Evolutionary conservation across 2,888 invertebrate species (phyloP), one percentile per base, ranked within the genome.

Genomic region (Polymixis lichenea): DNA sequence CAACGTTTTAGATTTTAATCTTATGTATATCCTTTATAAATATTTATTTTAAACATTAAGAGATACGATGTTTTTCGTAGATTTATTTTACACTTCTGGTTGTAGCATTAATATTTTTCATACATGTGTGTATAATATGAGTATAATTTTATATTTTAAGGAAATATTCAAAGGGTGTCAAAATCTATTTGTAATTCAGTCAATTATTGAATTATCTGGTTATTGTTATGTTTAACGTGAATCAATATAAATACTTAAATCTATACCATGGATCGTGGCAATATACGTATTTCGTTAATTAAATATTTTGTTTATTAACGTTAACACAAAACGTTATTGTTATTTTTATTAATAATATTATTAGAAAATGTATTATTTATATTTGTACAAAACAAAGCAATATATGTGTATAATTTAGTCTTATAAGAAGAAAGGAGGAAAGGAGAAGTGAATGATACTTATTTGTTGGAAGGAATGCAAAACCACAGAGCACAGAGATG

Each of bases 151-250:
- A 64, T 8, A 22, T 49, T 58, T 5, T 69, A 58, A 8, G 19
- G 46, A 77, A 53, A 55, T 32, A 13, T 78, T 58, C 28, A 32
- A 46, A 53, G 22, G 43, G 32, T 78, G 58, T 79, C 51, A 71
- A 70, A 58, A 68, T 46, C 2, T 69, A 43, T 78, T 58, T 51
- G 7, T 75, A n/a, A 49, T 75, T 22, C 38, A 28, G 28, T 28
- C 38, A 78, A 43, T 51, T 43, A 28, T 69, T 28, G 51, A 6
- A 17, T 56, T 46, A 67, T n/a, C 13, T 78, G 15, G 3, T 25
- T 43, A 28, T 32, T 32, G 19, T 60, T 32, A 32, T 32, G 32
- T 66, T 78, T 73, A 22, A 28, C 15, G 32, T 49, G 15, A 51
- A 5, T 5, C 38, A 38, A 38, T 17, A n/a, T 0, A 67, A 67